These are phyloP conservation scores for Dolichallabes microphthalmus DNA, from an alignment of 2,113 vertebrate species.

Conservation along the genomic window DNA sequence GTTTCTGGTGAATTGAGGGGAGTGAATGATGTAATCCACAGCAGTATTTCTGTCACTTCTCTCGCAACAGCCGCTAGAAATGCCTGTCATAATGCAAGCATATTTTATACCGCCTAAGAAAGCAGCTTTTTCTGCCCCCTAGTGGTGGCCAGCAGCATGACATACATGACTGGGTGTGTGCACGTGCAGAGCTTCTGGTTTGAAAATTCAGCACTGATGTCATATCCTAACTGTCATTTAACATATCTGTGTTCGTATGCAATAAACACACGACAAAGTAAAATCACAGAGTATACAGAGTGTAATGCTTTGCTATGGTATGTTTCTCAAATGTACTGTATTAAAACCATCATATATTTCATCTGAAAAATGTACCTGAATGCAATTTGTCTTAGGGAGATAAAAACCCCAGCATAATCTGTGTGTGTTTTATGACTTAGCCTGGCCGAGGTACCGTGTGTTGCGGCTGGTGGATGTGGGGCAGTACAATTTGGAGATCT, in stretches of 20 bases:
- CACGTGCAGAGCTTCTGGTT: not conserved
- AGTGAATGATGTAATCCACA: conserved; percentile 60
- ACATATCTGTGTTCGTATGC: not conserved
- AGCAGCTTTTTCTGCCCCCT: conserved; percentile 63
- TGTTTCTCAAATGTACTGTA: not conserved
- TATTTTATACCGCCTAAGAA: conserved; percentile 17
- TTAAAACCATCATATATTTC: not conserved
- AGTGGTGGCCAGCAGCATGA: conserved; percentile 56
- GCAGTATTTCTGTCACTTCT: conserved; percentile 57
- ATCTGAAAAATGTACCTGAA: not conserved
- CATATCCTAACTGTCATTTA: not conserved
- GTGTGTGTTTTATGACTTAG: conserved; percentile 64
- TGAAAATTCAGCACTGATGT: not conserved
- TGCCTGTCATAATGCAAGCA: conserved; percentile 58
- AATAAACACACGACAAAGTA: not conserved
- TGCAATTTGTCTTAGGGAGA: not conserved
- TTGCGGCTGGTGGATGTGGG: conserved; percentile 82
- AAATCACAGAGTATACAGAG: not conserved
- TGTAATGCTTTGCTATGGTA: not conserved
- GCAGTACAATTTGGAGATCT: conserved; percentile 93
- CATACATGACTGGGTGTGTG: conserved; percentile 24
- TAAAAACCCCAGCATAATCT: not conserved
- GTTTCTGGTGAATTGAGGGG: not conserved
- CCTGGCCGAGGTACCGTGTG: conserved; percentile 90
- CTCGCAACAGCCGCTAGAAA: conserved; percentile 47